Evolutionary conservation across 1,140 invertebrate genomes (phyloP).

Genomic region (Artemia franciscana): DNA sequence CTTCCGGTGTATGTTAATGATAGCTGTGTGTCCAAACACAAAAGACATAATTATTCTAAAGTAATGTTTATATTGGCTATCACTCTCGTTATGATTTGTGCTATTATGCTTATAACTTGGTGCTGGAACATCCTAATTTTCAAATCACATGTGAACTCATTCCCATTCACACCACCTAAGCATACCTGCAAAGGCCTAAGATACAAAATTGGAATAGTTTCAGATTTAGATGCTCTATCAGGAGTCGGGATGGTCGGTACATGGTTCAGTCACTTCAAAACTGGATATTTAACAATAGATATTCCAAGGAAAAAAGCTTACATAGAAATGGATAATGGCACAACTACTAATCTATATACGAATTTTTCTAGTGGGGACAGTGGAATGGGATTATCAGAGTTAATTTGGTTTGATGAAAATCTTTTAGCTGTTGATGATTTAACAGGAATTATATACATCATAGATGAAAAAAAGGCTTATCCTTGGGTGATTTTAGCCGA

Average conservation of each 20-base stretch:
- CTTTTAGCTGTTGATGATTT: conserved; percentile 80
- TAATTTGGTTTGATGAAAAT: conserved; percentile 78
- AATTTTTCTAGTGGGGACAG: conserved; percentile 52
- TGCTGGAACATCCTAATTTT: too few species aligned
- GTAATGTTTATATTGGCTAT: too few species aligned
- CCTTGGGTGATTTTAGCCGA: conserved; percentile 83
- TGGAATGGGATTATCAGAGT: conserved; percentile 92
- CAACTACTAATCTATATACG: conserved; percentile 34
- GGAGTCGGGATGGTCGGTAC: conserved; percentile 32
- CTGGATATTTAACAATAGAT: conserved; percentile 31
- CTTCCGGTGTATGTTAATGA: too few species aligned
- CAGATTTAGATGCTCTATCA: conserved; percentile 72
- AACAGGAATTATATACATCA: conserved; percentile 77
- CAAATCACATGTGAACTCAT: conserved; percentile 68
- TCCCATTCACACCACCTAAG: conserved; percentile 52
- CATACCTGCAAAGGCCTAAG: conserved; percentile 31
- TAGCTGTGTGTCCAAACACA: too few species aligned
- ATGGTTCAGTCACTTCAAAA: conserved; percentile 60
- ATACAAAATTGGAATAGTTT: conserved; percentile 64
- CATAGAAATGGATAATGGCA: conserved; percentile 39
- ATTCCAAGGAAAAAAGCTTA: conserved; percentile 22
- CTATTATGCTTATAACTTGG: too few species aligned
- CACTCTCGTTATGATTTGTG: too few species aligned
- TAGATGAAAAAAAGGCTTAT: conserved; percentile 39
- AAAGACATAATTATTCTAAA: too few species aligned